These are phyloP conservation scores for Platyura marginata DNA, from an alignment of 1,140 invertebrate species.

Conservation along the genomic window DNA sequence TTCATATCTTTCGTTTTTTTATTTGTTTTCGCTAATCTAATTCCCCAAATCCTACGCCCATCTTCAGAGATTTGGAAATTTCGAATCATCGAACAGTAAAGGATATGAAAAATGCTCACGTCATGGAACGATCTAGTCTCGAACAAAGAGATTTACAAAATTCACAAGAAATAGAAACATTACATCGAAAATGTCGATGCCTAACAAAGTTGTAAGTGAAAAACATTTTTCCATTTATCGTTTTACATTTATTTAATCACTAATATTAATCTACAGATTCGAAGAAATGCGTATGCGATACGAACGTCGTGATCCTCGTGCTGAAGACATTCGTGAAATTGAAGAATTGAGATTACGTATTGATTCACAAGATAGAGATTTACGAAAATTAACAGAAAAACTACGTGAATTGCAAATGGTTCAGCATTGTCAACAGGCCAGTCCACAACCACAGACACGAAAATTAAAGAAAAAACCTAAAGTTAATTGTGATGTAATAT, in stretches of 20 bases:
- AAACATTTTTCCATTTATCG: neutral
- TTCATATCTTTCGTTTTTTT: conserved; percentile 3
- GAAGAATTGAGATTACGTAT: conserved; percentile 29
- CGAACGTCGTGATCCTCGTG: conserved; percentile 28
- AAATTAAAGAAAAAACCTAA: conserved; percentile 6
- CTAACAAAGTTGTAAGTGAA: conserved; percentile 31
- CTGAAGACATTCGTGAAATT: conserved; percentile 31
- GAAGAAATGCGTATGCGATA: conserved; percentile 32
- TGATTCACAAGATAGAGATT: conserved; percentile 33
- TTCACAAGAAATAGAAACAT: conserved; percentile 28
- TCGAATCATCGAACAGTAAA: conserved; percentile 20
- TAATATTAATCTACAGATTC: conserved; percentile 21
- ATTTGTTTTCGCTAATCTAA: neutral
- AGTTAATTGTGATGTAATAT: conserved; percentile 24
- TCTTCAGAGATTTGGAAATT: conserved; percentile 18
- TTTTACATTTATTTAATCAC: conserved; percentile 1
- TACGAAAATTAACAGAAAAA: conserved; percentile 29
- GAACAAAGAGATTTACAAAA: conserved; percentile 24
- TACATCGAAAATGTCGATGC: conserved; percentile 30
- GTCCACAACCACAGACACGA: conserved; percentile 6
- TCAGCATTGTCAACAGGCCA: conserved; percentile 10
- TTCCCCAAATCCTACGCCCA: neutral
- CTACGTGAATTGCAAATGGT: conserved; percentile 20
- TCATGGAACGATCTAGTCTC: conserved; percentile 19
- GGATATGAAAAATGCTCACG: conserved; percentile 20